A percentile compares a stretch with the other conserved stretches of the same genome.
phyloP scores from a whole-genome alignment of 2,113 vertebrate genomes.

The Etheostoma spectabile region DNA sequence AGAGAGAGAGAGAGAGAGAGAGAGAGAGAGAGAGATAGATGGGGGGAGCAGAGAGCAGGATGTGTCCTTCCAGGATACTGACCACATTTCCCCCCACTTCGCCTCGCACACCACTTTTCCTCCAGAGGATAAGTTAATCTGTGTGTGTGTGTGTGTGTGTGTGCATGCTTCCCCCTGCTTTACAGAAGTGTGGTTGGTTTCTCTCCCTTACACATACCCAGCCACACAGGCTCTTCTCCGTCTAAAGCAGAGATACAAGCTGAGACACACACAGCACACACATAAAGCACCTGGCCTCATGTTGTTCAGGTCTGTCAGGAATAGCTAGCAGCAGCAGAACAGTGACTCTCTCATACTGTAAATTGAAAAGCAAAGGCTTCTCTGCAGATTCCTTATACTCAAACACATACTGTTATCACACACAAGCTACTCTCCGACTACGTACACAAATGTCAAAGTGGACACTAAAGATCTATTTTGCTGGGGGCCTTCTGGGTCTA shows the following conservation, averaged over 20 bases:
- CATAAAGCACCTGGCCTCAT: constrained; percentile 36
- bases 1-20: neutral
- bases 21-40: constrained; percentile 9
- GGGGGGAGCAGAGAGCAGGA: constrained; percentile 31
- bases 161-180: constrained; percentile 14
- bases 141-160: constrained; percentile 16
- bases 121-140: constrained; percentile 52
- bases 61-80: constrained; percentile 37
- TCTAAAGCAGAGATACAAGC: constrained; percentile 14
- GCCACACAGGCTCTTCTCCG: neutral
- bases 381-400: constrained; percentile 21
- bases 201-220: neutral
- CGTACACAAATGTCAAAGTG: neutral
- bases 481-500: neutral
- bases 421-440: neutral
- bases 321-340: constrained; percentile 5
- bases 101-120: constrained; percentile 40
- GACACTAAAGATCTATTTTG: neutral
- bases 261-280: constrained; percentile 13
- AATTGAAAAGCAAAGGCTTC: constrained; percentile 26
- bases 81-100: constrained; percentile 39
- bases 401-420: neutral
- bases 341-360: constrained; percentile 1
- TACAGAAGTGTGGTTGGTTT: constrained; percentile 17
- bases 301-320: constrained; percentile 43